A percentile compares a stretch with the other conserved stretches of the same genome.
Evolutionary conservation across 2,797 vertebrate species (phyloP).

Genomic region (Lates japonicus): DNA sequence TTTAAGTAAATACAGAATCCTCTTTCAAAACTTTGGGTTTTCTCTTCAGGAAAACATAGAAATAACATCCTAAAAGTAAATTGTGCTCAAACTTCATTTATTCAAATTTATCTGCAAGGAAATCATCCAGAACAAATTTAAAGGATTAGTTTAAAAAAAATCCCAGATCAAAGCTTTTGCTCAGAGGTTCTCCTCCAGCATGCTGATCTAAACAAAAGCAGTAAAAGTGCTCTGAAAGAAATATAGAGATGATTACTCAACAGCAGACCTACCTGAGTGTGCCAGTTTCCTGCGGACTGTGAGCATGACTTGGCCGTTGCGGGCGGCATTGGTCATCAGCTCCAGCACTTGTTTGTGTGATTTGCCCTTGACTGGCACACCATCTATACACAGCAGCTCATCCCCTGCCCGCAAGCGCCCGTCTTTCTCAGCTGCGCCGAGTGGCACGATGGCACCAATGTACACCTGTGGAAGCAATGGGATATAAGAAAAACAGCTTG

Average conservation of each 20-base stretch:
- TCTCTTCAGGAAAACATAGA: slow-evolving; percentile 19
- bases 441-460: slow-evolving; percentile 96
- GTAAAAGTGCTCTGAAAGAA: slow-evolving; percentile 24
- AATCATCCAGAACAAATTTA: slow-evolving; percentile 65
- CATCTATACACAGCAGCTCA: slow-evolving; percentile 96
- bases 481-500: not conserved
- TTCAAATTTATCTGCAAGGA: slow-evolving; percentile 44
- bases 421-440: slow-evolving; percentile 96
- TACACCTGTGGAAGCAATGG: slow-evolving; percentile 88
- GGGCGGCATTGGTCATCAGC: slow-evolving; percentile 97
- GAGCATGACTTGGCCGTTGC: slow-evolving; percentile 96
- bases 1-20: slow-evolving; percentile 14
- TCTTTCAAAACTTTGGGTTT: slow-evolving; percentile 23
- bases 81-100: slow-evolving; percentile 53
- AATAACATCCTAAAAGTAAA: slow-evolving; percentile 38
- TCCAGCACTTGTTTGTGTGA: slow-evolving; percentile 98
- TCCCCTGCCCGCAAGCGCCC: slow-evolving; percentile 95
- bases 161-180: slow-evolving; percentile 67
- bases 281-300: slow-evolving; percentile 93
- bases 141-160: slow-evolving; percentile 66
- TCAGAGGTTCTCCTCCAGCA: slow-evolving; percentile 56
- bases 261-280: slow-evolving; percentile 84
- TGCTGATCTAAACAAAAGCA: slow-evolving; percentile 36
- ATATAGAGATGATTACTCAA: not conserved
- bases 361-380: slow-evolving; percentile 94